These are phyloP conservation scores for Chionodraco myersi DNA, from an alignment of 2,113 vertebrate species.

Conservation along the genomic window DNA sequence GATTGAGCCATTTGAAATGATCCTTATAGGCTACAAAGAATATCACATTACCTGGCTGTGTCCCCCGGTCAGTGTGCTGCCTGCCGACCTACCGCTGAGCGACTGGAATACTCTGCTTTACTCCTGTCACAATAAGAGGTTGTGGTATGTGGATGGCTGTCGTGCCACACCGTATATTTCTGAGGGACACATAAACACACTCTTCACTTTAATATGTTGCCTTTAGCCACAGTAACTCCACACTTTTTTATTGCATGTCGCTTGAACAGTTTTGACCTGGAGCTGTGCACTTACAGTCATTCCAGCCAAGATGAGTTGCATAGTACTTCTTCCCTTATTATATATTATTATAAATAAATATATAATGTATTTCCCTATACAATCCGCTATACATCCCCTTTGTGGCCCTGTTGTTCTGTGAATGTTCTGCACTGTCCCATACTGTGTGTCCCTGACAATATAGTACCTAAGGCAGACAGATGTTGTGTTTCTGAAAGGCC, in stretches of 20 bases:
- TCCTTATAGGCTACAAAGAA: not conserved
- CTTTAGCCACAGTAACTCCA: constrained; percentile 3
- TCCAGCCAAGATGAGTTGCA: not conserved
- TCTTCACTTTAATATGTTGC: not conserved
- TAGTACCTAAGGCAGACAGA: not conserved
- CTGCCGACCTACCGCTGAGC: not conserved
- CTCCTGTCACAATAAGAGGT: not conserved
- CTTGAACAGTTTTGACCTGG: constrained; percentile 9
- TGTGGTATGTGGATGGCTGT: not conserved
- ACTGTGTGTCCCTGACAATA: not conserved
- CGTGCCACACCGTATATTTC: not conserved
- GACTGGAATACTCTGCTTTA: not conserved
- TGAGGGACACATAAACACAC: not conserved
- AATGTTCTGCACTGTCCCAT: not conserved
- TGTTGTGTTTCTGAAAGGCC: not conserved
- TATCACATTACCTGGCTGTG: not conserved
- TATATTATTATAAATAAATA: not conserved
- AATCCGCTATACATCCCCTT: not conserved
- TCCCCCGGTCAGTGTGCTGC: not conserved
- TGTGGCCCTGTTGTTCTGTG: not conserved
- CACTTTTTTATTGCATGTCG: constrained; percentile 11
- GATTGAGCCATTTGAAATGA: not conserved
- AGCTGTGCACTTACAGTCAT: not conserved
- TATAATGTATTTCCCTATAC: not conserved
- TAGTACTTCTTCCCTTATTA: constrained; percentile 4